These are phyloP conservation scores for Argyresthia albistria DNA, from an alignment of 2,888 invertebrate genomes.

Conservation along the genomic window DNA sequence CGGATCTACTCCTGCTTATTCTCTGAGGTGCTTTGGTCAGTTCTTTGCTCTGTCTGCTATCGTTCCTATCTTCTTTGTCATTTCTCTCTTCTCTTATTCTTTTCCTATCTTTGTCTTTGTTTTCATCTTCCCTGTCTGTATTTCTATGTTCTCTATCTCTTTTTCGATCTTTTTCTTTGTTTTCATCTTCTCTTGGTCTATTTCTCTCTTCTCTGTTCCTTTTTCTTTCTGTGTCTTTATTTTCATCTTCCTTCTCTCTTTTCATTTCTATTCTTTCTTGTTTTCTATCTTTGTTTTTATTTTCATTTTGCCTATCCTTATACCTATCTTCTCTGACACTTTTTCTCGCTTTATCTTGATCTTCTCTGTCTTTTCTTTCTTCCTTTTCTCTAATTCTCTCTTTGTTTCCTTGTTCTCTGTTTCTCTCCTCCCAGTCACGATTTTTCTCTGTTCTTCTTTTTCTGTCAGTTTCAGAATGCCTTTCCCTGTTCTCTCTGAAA, in stretches of 20 bases:
- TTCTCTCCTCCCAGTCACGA: too few relatives aligned
- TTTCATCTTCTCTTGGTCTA: not conserved
- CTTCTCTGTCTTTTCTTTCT: not conserved
- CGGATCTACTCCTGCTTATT: constrained; percentile 2
- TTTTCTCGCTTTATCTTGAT: not conserved
- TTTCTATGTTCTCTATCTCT: constrained; percentile 12
- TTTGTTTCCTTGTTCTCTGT: not conserved
- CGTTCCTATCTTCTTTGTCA: constrained; percentile 15
- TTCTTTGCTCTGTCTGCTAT: constrained; percentile 14
- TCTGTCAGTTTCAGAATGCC: not conserved
- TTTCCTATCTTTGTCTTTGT: constrained; percentile 2
- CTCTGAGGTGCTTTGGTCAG: constrained; percentile 5
- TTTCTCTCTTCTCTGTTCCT: not conserved
- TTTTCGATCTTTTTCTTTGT: constrained; percentile 16
- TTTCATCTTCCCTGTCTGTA: constrained; percentile 16
- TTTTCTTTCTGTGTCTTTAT: not conserved
- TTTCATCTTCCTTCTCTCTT: not conserved
- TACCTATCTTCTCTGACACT: not conserved
- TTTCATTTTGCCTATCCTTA: not conserved
- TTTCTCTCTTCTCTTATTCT: constrained; percentile 8
- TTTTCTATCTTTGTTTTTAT: not conserved
- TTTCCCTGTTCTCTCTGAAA: constrained; percentile 4
- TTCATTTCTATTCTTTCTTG: not conserved
- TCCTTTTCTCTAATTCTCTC: not conserved
- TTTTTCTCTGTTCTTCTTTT: constrained; percentile 11